These are phyloP conservation scores for Patagioenas fasciata DNA, from an alignment of 2,113 vertebrate genomes.

Conservation along the genomic window DNA sequence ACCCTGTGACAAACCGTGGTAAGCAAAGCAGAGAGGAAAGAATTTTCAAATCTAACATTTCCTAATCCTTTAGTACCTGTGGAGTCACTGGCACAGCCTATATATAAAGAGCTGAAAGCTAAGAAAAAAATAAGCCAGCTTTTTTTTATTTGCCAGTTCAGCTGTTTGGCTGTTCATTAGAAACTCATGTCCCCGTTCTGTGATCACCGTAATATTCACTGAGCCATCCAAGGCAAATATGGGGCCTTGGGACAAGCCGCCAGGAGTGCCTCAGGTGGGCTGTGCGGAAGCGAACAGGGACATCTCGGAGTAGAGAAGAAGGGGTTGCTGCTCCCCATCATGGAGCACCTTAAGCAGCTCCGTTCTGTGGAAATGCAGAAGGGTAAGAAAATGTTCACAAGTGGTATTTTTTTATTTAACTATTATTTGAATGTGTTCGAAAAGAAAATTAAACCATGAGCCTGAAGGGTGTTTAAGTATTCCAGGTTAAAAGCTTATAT, in stretches of 20 bases:
- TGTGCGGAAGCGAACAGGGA: background rate
- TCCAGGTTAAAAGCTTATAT: background rate
- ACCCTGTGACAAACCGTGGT: background rate
- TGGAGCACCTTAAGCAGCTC: background rate
- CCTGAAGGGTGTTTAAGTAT: background rate
- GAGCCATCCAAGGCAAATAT: fast-evolving
- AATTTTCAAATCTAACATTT: background rate
- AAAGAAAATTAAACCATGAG: background rate
- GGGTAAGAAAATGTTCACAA: background rate
- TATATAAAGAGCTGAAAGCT: background rate
- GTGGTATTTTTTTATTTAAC: background rate
- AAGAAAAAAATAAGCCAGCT: background rate
- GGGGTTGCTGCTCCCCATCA: background rate
- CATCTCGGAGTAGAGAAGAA: background rate
- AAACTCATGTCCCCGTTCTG: background rate
- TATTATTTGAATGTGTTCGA: background rate
- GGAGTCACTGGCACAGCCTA: background rate
- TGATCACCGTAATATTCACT: background rate
- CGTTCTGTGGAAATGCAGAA: background rate
- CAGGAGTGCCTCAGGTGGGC: background rate
- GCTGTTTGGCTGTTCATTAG: background rate
- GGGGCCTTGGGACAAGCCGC: background rate
- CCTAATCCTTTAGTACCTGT: background rate
- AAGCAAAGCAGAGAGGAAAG: background rate
- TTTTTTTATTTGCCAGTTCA: background rate